Percentiles rank a stretch among this genome's conserved stretches.
These are phyloP conservation scores for Syritta pipiens DNA, from an alignment of 2,888 invertebrate genomes.

Conservation along the genomic window DNA sequence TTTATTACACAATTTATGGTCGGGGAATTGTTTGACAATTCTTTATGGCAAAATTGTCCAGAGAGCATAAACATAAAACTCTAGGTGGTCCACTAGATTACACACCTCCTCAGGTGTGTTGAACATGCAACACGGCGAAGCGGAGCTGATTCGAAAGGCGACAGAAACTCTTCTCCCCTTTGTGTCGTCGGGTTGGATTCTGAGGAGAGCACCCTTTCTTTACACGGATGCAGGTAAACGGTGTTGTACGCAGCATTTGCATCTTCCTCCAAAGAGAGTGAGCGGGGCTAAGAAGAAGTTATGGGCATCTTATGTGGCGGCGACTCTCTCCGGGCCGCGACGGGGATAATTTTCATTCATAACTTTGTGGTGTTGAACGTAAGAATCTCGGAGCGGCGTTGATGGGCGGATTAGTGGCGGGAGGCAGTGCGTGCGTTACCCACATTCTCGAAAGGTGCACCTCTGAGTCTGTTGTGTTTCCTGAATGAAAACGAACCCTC, in stretches of 20 bases:
- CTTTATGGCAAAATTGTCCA: constrained; percentile 71
- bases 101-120: constrained; percentile 68
- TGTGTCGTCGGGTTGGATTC: constrained; percentile 4
- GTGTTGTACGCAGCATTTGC: constrained; percentile 33
- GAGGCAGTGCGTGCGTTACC: constrained; percentile 20
- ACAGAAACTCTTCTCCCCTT: neutral
- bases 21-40: constrained; percentile 71
- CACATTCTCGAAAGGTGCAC: neutral
- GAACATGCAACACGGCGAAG: constrained; percentile 59
- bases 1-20: constrained; percentile 72
- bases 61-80: constrained; percentile 72
- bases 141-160: constrained; percentile 31
- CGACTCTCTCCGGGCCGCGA: constrained; percentile 39
- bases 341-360: constrained; percentile 62
- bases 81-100: constrained; percentile 71
- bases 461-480: constrained; percentile 3
- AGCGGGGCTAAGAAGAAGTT: constrained; percentile 45
- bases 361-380: constrained; percentile 41
- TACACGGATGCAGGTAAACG: constrained; percentile 56
- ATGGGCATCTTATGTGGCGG: constrained; percentile 42
- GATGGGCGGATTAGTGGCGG: constrained; percentile 57
- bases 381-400: constrained; percentile 48
- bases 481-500: constrained; percentile 29
- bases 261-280: constrained; percentile 36
- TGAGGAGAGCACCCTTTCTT: constrained; percentile 55